A percentile compares a stretch with the other conserved stretches of the same genome.
Conservation (phyloP, 1,140 invertebrate genomes). For the Penaeus vannamei region DNA sequence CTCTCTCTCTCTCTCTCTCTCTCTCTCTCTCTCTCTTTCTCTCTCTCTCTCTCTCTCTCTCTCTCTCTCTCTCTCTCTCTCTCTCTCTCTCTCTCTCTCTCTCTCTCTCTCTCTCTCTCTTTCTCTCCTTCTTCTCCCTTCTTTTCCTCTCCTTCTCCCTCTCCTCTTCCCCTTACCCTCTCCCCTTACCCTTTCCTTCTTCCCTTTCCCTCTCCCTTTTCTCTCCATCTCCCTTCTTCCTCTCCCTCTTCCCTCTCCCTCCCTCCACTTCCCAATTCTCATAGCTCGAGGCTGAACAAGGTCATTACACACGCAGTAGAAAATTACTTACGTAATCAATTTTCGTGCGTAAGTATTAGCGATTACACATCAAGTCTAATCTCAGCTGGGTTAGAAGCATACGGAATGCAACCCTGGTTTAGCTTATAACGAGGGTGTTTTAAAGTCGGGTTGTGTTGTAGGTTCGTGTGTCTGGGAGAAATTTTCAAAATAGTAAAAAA, state of each 20-base stretch:
- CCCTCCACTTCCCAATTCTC: too few species aligned
- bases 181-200: neutral
- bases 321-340: too few species aligned
- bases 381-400: too few species aligned
- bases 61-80: slow-evolving; percentile 19
- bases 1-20: neutral
- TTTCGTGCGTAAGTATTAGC: too few species aligned
- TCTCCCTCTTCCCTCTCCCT: neutral
- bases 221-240: neutral
- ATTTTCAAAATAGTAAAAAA: too few species aligned
- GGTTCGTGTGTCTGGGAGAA: too few species aligned
- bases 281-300: too few species aligned
- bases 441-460: too few species aligned
- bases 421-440: too few species aligned
- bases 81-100: slow-evolving; percentile 13
- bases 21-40: neutral
- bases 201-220: neutral
- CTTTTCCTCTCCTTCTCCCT: neutral
- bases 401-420: too few species aligned
- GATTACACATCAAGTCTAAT: too few species aligned
- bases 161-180: neutral
- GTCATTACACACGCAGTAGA: too few species aligned
- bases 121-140: neutral
- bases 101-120: neutral
- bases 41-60: neutral